phyloP scores from a whole-genome alignment of 23 tunicate genomes.

The Ciona savignyi region DNA sequence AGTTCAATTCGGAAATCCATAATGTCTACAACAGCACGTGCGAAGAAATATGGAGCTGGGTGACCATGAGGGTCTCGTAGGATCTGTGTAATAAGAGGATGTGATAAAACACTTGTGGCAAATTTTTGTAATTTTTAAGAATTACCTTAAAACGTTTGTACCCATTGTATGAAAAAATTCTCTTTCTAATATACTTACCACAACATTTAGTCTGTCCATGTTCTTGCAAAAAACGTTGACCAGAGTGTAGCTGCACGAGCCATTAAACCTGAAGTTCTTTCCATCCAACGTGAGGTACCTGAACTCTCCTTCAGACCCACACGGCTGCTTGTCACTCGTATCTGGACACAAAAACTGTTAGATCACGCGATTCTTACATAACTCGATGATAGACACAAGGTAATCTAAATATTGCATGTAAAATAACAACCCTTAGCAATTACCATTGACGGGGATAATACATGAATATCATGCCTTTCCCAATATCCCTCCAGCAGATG shows the following conservation, averaged over 20 bases:
- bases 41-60: slow-evolving; percentile 26
- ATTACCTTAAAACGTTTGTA: no score
- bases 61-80: slow-evolving; percentile 48
- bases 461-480: no score
- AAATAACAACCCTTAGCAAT: no score
- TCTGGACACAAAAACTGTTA: no score
- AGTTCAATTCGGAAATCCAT: slow-evolving; percentile 11
- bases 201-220: slow-evolving; percentile 19
- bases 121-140: no score
- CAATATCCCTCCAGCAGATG: no score
- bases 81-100: slow-evolving; percentile 4
- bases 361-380: no score
- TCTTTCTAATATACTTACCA: slow-evolving; percentile 27
- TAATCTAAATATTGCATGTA: no score
- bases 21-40: slow-evolving; percentile 39
- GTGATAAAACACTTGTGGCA: no score
- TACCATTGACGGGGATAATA: no score
- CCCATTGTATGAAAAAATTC: no score
- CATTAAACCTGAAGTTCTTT: slow-evolving; percentile 20
- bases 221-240: slow-evolving; percentile 31
- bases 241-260: slow-evolving; percentile 31
- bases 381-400: no score
- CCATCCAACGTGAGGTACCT: slow-evolving; percentile 38
- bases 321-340: slow-evolving; percentile 11
- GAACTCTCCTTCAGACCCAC: slow-evolving; percentile 17